Evolutionary conservation across 2,888 invertebrate genomes (phyloP).

Genomic region (Seladonia tumulorum): DNA sequence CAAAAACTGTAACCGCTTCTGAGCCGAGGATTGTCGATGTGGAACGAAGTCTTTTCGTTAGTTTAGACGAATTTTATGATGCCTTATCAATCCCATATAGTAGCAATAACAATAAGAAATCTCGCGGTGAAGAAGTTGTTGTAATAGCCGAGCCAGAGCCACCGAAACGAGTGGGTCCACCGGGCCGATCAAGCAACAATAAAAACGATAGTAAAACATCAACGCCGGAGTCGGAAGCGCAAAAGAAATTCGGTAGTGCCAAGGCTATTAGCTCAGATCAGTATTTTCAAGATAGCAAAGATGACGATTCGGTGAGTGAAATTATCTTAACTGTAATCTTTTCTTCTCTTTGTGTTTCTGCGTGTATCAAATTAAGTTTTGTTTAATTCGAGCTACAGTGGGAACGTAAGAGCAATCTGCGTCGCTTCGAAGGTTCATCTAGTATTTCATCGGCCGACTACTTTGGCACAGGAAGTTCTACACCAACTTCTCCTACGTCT

Average conservation of each 20-base stretch:
- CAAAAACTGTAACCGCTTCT: conserved; percentile 79
- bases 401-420: conserved; percentile 86
- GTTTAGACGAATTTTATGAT: conserved; percentile 84
- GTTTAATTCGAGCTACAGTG: conserved; percentile 79
- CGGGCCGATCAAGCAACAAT: conserved; percentile 70
- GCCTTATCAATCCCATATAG: conserved; percentile 72
- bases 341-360: conserved; percentile 9
- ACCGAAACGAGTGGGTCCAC: conserved; percentile 71
- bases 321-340: conserved; percentile 22
- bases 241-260: conserved; percentile 98
- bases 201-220: conserved; percentile 55
- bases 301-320: conserved; percentile 85
- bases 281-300: conserved; percentile 92
- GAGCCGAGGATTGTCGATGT: conserved; percentile 75
- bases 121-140: conserved; percentile 84
- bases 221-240: conserved; percentile 90
- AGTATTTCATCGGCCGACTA: conserved; percentile 99
- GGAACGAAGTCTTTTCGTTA: conserved; percentile 70
- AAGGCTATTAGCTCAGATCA: conserved; percentile 99
- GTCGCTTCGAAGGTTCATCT: conserved; percentile 96
- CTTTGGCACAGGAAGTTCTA: conserved; percentile 89
- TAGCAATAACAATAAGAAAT: conserved; percentile 73
- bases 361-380: conserved; percentile 29
- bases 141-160: conserved; percentile 82
- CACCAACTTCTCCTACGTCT: conserved; percentile 78